Evolutionary conservation across 2,797 vertebrate species (phyloP).

Genomic region (Hippopotamyrus pictus): DNA sequence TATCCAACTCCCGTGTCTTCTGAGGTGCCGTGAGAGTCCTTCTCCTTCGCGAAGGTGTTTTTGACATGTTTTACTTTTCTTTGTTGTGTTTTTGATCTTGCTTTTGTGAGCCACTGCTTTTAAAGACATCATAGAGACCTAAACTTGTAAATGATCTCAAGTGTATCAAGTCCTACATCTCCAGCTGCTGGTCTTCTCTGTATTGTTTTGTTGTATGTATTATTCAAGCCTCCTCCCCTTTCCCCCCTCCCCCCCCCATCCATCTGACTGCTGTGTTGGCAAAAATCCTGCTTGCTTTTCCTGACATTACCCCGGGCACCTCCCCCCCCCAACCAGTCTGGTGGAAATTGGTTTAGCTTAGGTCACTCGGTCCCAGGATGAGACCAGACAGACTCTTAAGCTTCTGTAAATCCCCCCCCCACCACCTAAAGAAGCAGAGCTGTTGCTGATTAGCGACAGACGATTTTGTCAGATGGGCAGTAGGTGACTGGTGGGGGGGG

Average conservation of each 20-base stretch:
- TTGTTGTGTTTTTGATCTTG: neutral
- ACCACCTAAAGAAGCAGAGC: neutral
- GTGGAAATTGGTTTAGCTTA: neutral
- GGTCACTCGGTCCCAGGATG: neutral
- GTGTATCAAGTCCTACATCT: neutral
- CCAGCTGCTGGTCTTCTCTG: neutral
- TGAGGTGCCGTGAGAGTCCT: neutral
- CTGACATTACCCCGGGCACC: neutral
- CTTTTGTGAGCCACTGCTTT: neutral
- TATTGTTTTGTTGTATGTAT: neutral
- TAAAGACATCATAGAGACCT: neutral
- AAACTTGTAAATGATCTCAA: neutral
- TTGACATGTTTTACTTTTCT: neutral
- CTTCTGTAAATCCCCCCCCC: neutral
- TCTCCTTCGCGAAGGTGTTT: neutral
- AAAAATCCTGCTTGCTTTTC: neutral
- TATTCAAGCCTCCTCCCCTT: neutral
- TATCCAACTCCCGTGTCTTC: neutral
- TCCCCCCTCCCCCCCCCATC: neutral
- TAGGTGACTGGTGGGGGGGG: neutral
- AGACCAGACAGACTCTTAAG: neutral
- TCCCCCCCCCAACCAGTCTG: neutral
- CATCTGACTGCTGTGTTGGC: neutral
- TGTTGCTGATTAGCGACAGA: neutral
- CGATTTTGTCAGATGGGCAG: neutral